Evolutionary conservation across 2,888 invertebrate genomes (phyloP).

Genomic region (Ormia ochracea): DNA sequence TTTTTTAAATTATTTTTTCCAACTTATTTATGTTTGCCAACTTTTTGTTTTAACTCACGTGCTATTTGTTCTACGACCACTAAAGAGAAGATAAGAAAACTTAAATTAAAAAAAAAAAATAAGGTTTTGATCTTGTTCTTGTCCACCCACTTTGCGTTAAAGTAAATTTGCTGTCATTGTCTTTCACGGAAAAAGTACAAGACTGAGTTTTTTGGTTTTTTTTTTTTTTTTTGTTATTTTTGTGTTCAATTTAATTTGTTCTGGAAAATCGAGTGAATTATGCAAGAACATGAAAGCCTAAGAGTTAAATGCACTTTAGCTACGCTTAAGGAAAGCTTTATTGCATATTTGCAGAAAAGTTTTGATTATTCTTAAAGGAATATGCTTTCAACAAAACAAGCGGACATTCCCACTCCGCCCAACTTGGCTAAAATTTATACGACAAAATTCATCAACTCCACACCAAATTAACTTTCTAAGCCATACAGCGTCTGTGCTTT

Average conservation of each 20-base stretch:
- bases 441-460: background rate
- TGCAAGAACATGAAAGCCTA: conserved; percentile 45
- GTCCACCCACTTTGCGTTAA: conserved; percentile 61
- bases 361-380: background rate
- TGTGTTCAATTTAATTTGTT: conserved; percentile 53
- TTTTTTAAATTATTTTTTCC: conserved; percentile 27
- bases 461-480: conserved; percentile 1
- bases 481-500: background rate
- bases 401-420: background rate
- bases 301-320: conserved; percentile 9
- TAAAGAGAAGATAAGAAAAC: background rate
- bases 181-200: conserved; percentile 14
- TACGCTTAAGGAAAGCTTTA: background rate
- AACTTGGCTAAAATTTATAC: background rate
- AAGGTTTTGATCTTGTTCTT: conserved; percentile 61
- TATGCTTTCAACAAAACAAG: background rate
- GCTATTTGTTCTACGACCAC: conserved; percentile 36
- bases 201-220: conserved; percentile 9
- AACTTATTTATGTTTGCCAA: conserved; percentile 49
- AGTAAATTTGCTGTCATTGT: conserved; percentile 62
- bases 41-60: conserved; percentile 50
- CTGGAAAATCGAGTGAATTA: conserved; percentile 40
- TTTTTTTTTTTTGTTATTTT: conserved; percentile 7
- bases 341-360: background rate
- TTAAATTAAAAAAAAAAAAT: conserved; percentile 1